These are phyloP conservation scores for Rhingia campestris DNA, from an alignment of 2,888 invertebrate genomes.

Conservation along the genomic window DNA sequence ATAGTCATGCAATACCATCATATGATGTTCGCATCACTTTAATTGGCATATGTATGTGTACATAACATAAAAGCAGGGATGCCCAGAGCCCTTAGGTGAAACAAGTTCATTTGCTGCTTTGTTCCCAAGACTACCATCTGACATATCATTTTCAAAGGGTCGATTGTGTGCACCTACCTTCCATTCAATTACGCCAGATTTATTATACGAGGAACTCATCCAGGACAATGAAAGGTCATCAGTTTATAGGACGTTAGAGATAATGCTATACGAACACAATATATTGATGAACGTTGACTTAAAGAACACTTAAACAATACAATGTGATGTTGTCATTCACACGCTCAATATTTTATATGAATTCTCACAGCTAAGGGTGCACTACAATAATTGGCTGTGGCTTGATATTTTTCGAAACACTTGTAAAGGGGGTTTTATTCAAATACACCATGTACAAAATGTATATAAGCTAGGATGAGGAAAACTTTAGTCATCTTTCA, in stretches of 20 bases:
- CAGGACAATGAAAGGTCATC: not conserved
- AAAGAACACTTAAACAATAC: not conserved
- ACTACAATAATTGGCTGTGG: conserved; percentile 9
- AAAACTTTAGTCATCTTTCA: conserved; percentile 64
- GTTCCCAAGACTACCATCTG: conserved; percentile 29
- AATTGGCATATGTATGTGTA: conserved; percentile 2
- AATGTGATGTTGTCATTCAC: not conserved
- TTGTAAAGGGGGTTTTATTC: conserved; percentile 7
- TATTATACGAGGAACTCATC: conserved; percentile 1
- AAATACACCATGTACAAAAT: not conserved
- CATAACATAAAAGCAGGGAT: conserved; percentile 10
- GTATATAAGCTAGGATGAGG: not conserved
- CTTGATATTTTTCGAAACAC: not conserved
- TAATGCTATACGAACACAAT: not conserved
- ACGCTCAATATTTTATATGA: not conserved
- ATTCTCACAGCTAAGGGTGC: not conserved
- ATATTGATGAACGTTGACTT: conserved; percentile 14
- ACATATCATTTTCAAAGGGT: conserved; percentile 15
- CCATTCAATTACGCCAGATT: conserved; percentile 1
- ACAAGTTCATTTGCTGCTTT: conserved; percentile 4
- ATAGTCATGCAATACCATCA: conserved; percentile 4
- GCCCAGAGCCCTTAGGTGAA: conserved; percentile 9
- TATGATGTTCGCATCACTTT: conserved; percentile 17
- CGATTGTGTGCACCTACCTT: conserved; percentile 4
- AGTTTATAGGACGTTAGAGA: not conserved